Conservation (phyloP, 2,797 vertebrate genomes). For the Sibirionetta formosa region DNA sequence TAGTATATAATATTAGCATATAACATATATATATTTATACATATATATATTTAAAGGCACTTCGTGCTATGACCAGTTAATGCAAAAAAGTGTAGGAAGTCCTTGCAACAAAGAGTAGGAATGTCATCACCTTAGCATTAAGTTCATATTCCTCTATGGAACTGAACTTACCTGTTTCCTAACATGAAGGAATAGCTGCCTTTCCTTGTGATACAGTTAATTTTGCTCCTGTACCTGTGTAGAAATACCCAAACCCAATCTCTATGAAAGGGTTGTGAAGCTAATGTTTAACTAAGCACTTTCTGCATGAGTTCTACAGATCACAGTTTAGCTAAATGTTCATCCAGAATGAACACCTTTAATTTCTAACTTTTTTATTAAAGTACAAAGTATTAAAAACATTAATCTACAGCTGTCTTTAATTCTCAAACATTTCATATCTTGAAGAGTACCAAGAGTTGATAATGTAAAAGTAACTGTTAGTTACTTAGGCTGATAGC, state of each 20-base stretch:
- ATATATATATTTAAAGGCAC: background rate
- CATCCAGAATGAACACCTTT: background rate
- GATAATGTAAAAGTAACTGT: background rate
- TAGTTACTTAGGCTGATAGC: background rate
- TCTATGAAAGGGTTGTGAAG: background rate
- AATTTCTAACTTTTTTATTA: background rate
- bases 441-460: background rate
- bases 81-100: background rate
- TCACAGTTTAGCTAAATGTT: background rate
- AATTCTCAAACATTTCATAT: background rate
- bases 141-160: background rate
- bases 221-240: background rate
- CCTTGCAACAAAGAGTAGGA: background rate
- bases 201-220: background rate
- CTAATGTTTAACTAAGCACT: rapidly evolving
- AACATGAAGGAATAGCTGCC: background rate
- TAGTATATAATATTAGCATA: too few relatives aligned
- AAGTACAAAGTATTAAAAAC: background rate
- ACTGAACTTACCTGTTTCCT: background rate
- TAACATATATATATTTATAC: too few relatives aligned
- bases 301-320: background rate
- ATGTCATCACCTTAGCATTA: too few relatives aligned
- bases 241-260: background rate
- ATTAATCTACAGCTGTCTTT: background rate
- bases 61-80: background rate